A percentile compares a stretch with the other conserved stretches of the same genome.
These are phyloP conservation scores for Hormaphis cornu DNA, from an alignment of 1,140 invertebrate species.

Conservation along the genomic window DNA sequence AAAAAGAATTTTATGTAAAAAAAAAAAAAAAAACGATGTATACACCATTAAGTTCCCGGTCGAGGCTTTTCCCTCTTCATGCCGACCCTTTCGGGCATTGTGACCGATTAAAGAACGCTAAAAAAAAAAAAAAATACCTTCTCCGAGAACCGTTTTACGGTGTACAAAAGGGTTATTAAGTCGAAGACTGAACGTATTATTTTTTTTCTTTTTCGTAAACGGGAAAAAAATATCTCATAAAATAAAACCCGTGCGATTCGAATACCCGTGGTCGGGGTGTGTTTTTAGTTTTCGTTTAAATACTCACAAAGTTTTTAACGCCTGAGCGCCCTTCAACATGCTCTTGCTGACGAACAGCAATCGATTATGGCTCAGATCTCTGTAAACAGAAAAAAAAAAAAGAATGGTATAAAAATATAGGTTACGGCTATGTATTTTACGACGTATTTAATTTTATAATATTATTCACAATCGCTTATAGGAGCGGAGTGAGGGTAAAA, in stretches of 20 bases:
- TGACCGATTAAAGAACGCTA: slow-evolving; percentile 16
- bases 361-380: slow-evolving; percentile 88
- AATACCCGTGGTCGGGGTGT: not conserved
- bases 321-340: slow-evolving; percentile 71
- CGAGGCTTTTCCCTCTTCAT: not conserved
- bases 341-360: slow-evolving; percentile 78
- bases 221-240: not conserved
- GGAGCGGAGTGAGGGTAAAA: too few species aligned
- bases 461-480: too few species aligned
- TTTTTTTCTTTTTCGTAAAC: not conserved
- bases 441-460: too few species aligned
- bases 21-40: slow-evolving; percentile 9
- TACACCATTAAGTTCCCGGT: too few species aligned
- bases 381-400: slow-evolving; percentile 46
- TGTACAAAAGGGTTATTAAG: not conserved
- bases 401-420: not conserved
- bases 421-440: too few species aligned
- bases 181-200: not conserved
- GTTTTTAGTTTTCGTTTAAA: slow-evolving; percentile 2
- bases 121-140: not conserved
- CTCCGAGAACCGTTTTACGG: not conserved
- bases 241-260: slow-evolving; percentile 1
- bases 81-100: not conserved
- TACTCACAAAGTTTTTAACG: slow-evolving; percentile 69
- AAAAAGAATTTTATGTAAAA: not conserved